Evolutionary conservation across 2,888 invertebrate species (phyloP), one percentile per base, ranked within the genome.

Genomic region (Ophioninae sp.): DNA sequence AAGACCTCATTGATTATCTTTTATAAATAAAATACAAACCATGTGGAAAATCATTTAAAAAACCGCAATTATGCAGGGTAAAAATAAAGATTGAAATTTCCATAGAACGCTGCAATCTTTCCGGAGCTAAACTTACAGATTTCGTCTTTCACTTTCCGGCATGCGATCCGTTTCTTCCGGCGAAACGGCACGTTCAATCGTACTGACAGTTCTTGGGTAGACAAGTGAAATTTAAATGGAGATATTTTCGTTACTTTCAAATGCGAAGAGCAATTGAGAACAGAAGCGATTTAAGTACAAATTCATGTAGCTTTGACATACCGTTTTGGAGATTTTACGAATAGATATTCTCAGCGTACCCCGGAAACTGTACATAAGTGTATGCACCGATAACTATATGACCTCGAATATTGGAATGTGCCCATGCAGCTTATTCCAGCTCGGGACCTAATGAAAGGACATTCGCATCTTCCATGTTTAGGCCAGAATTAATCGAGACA

Each of bases 401-500:
- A 44, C 30, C 51, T 51, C n/a, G 56, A 37, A 8, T 61, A 23
- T 63, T 37, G 44, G 22, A 64, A 78, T 78, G 39, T 39, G 3
- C 6, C 39, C 13, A 51, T 23, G 17, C 63, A 63, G 37, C 51
- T n/a, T 56, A 17, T 37, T 72, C 30, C 58, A 20, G 20, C n/a
- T 30, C n/a, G 2, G n/a, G 44, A 17, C 22, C 20, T 17, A 30
- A 79, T 67, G 41, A 6, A 59, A 73, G 44, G 67, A 39, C 67
- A 59, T 67, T 79, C 65, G 37, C 58, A 79, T 61, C 67, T 67
- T 23, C n/a, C 65, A 39, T 72, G 41, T 72, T 78, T 78, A 41
- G 41, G 22, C 71, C 64, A 79, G 78, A 79, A 61, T 77, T 51
- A 17, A 41, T 39, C 22, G 30, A 44, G 78, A 22, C 9, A 23